Evolutionary conservation across 37 sponge, comb jelly and placozoan genomes (phyloP), one percentile per base, ranked within the genome.

Genomic region (Amphimedon queenslandica): DNA sequence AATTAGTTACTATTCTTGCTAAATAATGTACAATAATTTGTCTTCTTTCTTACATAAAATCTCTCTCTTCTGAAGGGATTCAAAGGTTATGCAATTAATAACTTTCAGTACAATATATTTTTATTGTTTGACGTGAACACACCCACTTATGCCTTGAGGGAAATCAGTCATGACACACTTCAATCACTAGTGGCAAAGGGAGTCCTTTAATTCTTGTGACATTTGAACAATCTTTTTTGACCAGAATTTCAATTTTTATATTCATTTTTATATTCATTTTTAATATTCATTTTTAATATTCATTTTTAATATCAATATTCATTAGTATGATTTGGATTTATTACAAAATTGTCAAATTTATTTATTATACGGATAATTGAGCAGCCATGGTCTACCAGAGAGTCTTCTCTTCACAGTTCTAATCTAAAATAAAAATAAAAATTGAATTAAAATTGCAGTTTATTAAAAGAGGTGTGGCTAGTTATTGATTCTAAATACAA

Each of bases 91-190:
- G 78, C 82, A 31, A 43, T 87, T 27, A 55, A 71, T 5, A 69
- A 63, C 31, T 73, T 71, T 23, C 53, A 66, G 40, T 72, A 72
- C 63, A 77, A 77, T 30, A 37, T 81, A 23, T 82, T 81, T 72
- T 73, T 81, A 2, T 64, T 87, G 29, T 81, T 82, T 42, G 6
- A 40, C n/a, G 0, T 63, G 0, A 42, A 43, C 6, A 67, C 78
- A 11, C 82, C 82, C 39, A 78, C 79, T 67, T 87, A 79, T 76
- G 57, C 82, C 18, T 60, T 87, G 40, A 81, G 77, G 88, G 81
- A n/a, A 25, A 6, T 60, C 8, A 60, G 61, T n/a, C 21, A n/a
- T 60, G 61, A 60, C 21, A 6, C 27, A 60, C 61, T 60, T 13
- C 13, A 47, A 18, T 18, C 51, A 18, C 8, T 47, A 47, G 51